A percentile compares a stretch with the other conserved stretches of the same genome.
Evolutionary conservation across 2,888 invertebrate genomes (phyloP).

Genomic region (Frankliniella intonsa): DNA sequence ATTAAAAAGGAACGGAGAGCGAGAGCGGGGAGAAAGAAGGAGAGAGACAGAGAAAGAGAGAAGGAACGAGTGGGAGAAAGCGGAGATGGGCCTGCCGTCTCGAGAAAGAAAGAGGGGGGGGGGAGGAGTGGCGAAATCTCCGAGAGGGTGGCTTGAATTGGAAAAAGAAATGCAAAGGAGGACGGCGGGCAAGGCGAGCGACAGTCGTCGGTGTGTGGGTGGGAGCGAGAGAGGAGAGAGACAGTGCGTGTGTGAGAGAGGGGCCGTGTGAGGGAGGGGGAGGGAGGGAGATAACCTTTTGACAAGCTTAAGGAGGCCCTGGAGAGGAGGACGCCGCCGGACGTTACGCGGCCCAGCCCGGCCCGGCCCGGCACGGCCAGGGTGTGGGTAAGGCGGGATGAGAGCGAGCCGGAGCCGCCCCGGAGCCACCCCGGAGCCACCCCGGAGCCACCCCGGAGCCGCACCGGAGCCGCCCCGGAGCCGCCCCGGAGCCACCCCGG

Average conservation of each 20-base stretch:
- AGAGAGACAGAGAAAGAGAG: not conserved
- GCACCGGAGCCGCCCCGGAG: too few relatives aligned
- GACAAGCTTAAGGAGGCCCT: slow-evolving; percentile 23
- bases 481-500: too few relatives aligned
- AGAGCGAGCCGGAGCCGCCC: too few relatives aligned
- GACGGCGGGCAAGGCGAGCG: not conserved
- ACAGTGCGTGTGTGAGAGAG: not conserved
- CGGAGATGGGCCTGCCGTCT: not conserved
- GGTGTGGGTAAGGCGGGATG: not conserved
- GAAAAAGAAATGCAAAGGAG: slow-evolving; percentile 25
- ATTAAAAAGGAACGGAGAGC: not conserved
- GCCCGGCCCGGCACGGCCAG: not conserved
- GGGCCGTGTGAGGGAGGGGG: not conserved
- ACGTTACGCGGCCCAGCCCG: not conserved
- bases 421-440: too few relatives aligned
- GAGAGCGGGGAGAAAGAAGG: not conserved
- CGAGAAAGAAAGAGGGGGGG: not conserved
- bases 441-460: too few relatives aligned
- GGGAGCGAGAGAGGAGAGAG: not conserved
- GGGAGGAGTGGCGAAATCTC: not conserved
- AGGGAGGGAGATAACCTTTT: slow-evolving; percentile 9
- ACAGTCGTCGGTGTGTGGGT: not conserved
- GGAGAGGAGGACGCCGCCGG: not conserved
- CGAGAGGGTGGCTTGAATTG: slow-evolving; percentile 17
- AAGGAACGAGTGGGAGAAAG: not conserved